Base-by-base conservation (phyloP, 1,140 invertebrate genomes). In the Brachionus plicatilis region DNA sequence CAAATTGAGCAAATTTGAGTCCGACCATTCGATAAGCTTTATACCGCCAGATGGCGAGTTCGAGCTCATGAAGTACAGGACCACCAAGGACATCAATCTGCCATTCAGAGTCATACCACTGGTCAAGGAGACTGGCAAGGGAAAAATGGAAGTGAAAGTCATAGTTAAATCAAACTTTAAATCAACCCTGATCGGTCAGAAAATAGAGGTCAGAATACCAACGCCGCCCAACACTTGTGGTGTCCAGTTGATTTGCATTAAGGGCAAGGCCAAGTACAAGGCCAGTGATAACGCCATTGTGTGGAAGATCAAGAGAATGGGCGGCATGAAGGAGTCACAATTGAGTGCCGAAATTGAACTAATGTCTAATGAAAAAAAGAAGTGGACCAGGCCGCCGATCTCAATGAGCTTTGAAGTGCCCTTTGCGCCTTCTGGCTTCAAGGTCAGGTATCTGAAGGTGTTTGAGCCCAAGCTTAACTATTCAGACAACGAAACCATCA, bases 241-340 rank as follows among this genome's bases (percentile, higher is more conserved):
- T 7, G 97, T 99, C 6, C 97, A 99, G 88, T 92, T 99, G 72
- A 98, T 99, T 87, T 99, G 97, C 87, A 93, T 99, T 87, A 99
- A 99, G 89, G 98, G 98, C 6, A 99, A 99, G 88, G 98, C 98
- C 1, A 99, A 99, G 88, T 99, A 99, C 89, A 99, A 99, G 90
- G 95, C 98, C 6, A 98, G 96, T 0, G 98, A 99, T 90, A 99
- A 99, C 90, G 97, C 97, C 33, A 99, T 99, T 87, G 97, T 99
- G 37, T 99, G 98, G 98, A 99, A 99, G 88, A 99, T 99, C 85
- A 99, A 99, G 89, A 92, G 97, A 66, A 99, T 99, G 96, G 97
- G 96, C 5, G 98, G 98, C 12, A 99, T 99, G 97, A 99, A 99
- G 88, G 98, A 99, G 88, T 99, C 97, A 0, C 98, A 99, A 88